A percentile compares a stretch with the other conserved stretches of the same genome.
These are phyloP conservation scores for Coreius guichenoti DNA, from an alignment of 2,797 vertebrate genomes.

Conservation along the genomic window DNA sequence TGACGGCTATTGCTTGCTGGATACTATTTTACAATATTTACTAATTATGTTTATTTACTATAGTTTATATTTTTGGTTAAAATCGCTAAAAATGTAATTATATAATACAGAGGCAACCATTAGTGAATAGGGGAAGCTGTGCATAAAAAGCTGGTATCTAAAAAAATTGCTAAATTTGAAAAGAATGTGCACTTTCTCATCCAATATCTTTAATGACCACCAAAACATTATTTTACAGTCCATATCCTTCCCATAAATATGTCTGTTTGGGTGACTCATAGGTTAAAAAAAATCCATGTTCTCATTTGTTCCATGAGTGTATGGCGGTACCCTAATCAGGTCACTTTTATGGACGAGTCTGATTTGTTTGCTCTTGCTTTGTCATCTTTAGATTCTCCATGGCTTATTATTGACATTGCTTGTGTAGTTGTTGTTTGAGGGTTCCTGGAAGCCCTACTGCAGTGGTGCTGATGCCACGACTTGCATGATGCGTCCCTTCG, in stretches of 20 bases:
- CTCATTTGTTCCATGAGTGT: neutral
- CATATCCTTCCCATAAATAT: neutral
- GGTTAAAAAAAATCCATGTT: neutral
- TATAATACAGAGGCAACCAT: too few species aligned
- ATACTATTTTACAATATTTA: neutral
- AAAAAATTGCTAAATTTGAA: neutral
- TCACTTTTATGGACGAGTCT: neutral
- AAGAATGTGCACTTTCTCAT: neutral
- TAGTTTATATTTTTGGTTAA: neutral
- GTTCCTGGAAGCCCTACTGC: conserved; percentile 26
- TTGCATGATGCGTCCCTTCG: conserved; percentile 48
- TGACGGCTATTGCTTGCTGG: too few species aligned
- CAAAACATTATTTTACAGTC: neutral
- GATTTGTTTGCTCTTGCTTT: conserved; percentile 20
- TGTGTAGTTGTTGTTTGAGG: conserved; percentile 34
- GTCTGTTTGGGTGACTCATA: neutral
- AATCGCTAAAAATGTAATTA: neutral
- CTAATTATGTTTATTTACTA: neutral
- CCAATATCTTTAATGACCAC: neutral
- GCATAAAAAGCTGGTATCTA: neutral
- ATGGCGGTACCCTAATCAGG: neutral
- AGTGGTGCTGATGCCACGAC: neutral
- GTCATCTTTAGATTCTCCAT: neutral
- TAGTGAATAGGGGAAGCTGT: neutral
- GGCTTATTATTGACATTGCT: neutral